Conservation (phyloP, 2,113 vertebrate species). For the Pygoscelis adeliae region DNA sequence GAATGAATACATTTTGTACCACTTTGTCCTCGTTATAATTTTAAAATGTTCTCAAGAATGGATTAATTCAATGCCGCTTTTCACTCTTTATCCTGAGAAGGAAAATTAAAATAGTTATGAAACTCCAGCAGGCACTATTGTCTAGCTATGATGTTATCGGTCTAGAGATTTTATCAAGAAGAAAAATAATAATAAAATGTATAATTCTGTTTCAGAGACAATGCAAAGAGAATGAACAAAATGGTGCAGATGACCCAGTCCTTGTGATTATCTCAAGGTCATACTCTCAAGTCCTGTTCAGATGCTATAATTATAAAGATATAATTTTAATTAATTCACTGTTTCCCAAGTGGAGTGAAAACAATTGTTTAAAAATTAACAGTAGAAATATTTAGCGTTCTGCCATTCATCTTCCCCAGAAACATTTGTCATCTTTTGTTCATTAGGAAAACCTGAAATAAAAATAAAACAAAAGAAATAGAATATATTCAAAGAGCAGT, state of each 20-base stretch:
- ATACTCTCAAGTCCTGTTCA: neutral
- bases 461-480: neutral
- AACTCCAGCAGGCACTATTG: neutral
- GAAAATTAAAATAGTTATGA: constrained; percentile 58
- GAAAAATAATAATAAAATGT: constrained; percentile 24
- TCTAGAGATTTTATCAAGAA: constrained; percentile 32
- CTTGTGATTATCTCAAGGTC: neutral
- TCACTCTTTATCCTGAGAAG: constrained; percentile 57
- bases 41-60: constrained; percentile 72
- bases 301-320: neutral
- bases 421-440: neutral
- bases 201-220: neutral
- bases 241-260: neutral
- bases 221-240: neutral
- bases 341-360: neutral
- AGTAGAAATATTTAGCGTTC: neutral
- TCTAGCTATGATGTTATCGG: neutral
- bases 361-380: neutral
- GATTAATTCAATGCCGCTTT: constrained; percentile 72
- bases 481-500: neutral
- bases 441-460: neutral
- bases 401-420: neutral
- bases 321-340: neutral
- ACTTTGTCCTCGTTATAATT: constrained; percentile 73
- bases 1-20: constrained; percentile 73